Evolutionary conservation across 2,888 invertebrate species (phyloP).

Genomic region (Amblyteles armatorius): DNA sequence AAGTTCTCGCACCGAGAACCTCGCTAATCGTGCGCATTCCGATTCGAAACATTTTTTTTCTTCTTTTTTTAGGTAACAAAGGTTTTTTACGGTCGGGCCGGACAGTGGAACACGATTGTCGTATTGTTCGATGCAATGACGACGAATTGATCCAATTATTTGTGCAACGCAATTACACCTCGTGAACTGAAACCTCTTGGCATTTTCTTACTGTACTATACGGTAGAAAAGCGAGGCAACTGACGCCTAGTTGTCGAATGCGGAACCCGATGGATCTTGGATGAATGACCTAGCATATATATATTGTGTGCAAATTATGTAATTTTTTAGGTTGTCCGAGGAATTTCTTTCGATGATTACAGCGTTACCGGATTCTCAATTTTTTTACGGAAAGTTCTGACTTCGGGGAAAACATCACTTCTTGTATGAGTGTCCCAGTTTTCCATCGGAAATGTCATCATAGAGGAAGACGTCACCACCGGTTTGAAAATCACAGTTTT

Average conservation of each 20-base stretch:
- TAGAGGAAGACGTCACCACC: no score
- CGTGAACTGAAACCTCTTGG: not conserved
- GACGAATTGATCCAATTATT: not conserved
- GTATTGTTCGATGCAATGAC: not conserved
- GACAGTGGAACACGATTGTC: not conserved
- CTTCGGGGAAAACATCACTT: no score
- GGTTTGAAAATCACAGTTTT: not conserved
- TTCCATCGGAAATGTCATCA: no score
- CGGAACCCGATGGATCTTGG: conserved; percentile 1
- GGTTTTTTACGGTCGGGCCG: not conserved
- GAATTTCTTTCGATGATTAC: not conserved
- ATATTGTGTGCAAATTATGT: not conserved
- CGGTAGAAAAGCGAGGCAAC: not conserved
- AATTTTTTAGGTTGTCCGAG: not conserved
- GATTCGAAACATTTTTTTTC: conserved; percentile 75
- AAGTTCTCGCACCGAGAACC: conserved; percentile 69
- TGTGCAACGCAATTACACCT: conserved; percentile 11
- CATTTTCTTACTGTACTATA: not conserved
- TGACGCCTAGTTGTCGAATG: conserved; percentile 7
- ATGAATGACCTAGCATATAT: not conserved
- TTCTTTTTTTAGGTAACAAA: not conserved
- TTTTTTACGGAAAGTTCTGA: not conserved
- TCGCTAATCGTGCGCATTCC: conserved; percentile 73
- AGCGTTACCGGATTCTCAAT: not conserved
- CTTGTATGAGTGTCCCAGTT: no score